phyloP scores from a whole-genome alignment of 2,113 vertebrate species.

The Carlito syrichta region DNA sequence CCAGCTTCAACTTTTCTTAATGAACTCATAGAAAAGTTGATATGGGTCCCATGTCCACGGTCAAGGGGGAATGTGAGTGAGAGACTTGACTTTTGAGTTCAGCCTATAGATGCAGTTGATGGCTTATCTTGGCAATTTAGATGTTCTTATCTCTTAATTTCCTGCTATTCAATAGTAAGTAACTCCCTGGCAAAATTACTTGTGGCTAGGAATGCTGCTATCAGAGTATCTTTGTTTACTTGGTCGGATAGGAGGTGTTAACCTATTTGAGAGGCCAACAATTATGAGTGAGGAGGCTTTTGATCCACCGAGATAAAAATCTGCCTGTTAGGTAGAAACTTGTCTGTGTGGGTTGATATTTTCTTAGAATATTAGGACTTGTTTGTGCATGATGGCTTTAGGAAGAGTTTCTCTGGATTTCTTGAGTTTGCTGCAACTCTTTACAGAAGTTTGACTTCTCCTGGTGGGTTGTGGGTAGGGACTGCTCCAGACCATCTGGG shows the following conservation, averaged over 20 bases:
- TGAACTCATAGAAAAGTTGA: not conserved
- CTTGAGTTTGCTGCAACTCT: not conserved
- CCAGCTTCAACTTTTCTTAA: not conserved
- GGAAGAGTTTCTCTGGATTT: not conserved
- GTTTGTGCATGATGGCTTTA: conserved; percentile 14
- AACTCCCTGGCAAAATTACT: conserved; percentile 4
- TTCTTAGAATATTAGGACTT: conserved; percentile 31
- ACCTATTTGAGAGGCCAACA: not conserved
- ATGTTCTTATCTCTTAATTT: conserved; percentile 18
- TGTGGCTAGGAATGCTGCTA: conserved; percentile 16
- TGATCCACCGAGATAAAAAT: conserved; percentile 39
- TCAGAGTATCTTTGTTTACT: not conserved
- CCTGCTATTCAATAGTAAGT: not conserved
- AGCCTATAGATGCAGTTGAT: not conserved
- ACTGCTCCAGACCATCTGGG: not conserved
- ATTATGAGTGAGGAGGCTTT: conserved; percentile 34
- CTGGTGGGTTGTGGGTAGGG: not conserved
- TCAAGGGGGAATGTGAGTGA: not conserved
- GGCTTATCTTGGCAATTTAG: conserved; percentile 33
- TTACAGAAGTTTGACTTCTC: not conserved
- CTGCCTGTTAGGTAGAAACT: conserved; percentile 29
- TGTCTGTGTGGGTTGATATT: conserved; percentile 23
- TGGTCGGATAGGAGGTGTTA: conserved; percentile 1
- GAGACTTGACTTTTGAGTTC: not conserved
- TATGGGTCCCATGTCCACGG: not conserved